Evolutionary conservation across 2,888 invertebrate genomes (phyloP).

Genomic region (Prenolepis imparis): DNA sequence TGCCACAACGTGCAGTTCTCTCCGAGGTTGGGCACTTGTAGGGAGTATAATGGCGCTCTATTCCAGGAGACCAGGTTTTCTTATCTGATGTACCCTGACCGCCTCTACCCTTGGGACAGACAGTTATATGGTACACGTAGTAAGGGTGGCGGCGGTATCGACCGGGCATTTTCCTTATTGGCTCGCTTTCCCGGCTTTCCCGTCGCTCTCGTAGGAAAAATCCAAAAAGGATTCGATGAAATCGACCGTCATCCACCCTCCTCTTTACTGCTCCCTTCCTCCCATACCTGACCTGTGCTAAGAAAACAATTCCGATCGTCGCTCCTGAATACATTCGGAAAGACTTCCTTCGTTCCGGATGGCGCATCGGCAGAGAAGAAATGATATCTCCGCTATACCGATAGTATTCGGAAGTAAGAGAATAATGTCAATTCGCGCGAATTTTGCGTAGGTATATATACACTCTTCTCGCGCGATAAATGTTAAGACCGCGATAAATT

Average conservation of each 20-base stretch:
- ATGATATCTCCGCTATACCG: conserved; percentile 23
- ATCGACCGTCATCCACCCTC: conserved; percentile 44
- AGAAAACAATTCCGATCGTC: conserved; percentile 66
- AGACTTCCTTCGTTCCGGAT: conserved; percentile 25
- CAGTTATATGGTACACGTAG: conserved; percentile 69
- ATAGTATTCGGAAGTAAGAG: background rate
- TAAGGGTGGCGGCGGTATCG: conserved; percentile 53
- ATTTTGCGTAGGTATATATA: background rate
- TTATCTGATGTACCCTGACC: conserved; percentile 74
- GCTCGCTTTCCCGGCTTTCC: conserved; percentile 50
- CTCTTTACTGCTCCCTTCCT: background rate
- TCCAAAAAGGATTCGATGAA: conserved; percentile 61
- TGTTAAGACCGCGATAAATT: conserved; percentile 41
- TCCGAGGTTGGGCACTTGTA: conserved; percentile 64
- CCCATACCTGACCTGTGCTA: conserved; percentile 41
- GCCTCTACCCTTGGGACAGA: conserved; percentile 68
- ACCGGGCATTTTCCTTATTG: conserved; percentile 72
- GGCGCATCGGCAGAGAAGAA: conserved; percentile 17
- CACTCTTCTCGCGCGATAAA: background rate
- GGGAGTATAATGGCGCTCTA: conserved; percentile 73
- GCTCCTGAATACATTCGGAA: conserved; percentile 50
- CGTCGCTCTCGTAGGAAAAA: conserved; percentile 28
- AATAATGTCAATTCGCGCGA: conserved; percentile 41
- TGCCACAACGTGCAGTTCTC: conserved; percentile 7
- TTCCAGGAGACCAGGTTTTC: conserved; percentile 64